Conservation (phyloP, 2,113 vertebrate genomes). For the Carollia perspicillata region DNA sequence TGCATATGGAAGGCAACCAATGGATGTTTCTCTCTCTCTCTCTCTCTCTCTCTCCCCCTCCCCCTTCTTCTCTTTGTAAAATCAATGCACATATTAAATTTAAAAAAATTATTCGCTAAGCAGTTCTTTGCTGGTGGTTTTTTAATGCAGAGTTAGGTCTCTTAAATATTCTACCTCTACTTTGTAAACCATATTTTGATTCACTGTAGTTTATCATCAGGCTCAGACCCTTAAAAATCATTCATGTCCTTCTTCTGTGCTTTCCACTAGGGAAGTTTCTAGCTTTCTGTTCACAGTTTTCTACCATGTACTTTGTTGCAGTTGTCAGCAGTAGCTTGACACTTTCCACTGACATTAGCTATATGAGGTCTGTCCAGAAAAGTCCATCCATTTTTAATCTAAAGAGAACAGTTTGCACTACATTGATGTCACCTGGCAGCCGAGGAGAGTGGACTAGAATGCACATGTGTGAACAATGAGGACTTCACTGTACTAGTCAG, state of each 20-base stretch:
- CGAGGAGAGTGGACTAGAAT: too few relatives aligned
- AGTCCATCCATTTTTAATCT: too few relatives aligned
- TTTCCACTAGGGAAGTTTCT: not conserved
- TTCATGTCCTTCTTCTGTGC: not conserved
- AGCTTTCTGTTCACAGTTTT: not conserved
- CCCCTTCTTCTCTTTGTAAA: too few relatives aligned
- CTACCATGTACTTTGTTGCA: not conserved
- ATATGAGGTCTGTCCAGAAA: too few relatives aligned
- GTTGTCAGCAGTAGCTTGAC: not conserved
- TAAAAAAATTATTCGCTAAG: not conserved
- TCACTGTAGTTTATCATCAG: not conserved
- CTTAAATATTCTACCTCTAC: not conserved
- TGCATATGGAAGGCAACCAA: too few relatives aligned
- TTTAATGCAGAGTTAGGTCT: not conserved
- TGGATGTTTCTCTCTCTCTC: too few relatives aligned
- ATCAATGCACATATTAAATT: too few relatives aligned
- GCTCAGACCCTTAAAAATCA: not conserved
- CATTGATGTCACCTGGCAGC: too few relatives aligned
- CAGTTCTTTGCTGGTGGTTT: not conserved
- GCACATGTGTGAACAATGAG: too few relatives aligned
- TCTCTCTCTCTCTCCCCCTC: too few relatives aligned
- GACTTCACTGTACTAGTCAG: too few relatives aligned
- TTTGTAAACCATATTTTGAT: not conserved
- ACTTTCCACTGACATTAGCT: not conserved
- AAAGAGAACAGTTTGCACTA: too few relatives aligned